Conservation (phyloP, 2,113 vertebrate genomes). For the Drymodes brunneopygia region DNA sequence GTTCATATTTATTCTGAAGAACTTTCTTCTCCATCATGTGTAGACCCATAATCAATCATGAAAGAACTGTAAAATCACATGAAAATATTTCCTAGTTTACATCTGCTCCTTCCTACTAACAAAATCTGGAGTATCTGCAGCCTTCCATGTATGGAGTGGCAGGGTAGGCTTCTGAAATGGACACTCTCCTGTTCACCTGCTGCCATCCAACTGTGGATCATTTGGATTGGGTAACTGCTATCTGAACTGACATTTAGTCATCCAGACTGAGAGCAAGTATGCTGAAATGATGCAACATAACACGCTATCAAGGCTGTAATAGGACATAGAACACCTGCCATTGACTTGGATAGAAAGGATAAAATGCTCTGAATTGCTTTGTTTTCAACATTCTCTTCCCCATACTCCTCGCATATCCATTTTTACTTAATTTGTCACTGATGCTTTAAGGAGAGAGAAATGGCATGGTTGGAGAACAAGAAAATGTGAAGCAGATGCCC, state of each 20-base stretch:
- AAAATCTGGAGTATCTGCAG: not conserved
- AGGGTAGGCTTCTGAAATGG: not conserved
- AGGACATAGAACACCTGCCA: conserved; percentile 55
- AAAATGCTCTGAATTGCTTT: conserved; percentile 46
- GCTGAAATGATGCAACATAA: conserved; percentile 21
- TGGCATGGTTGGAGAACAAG: not conserved
- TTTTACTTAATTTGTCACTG: conserved; percentile 17
- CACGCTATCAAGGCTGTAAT: not conserved
- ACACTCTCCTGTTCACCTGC: conserved; percentile 7
- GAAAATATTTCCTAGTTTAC: not conserved
- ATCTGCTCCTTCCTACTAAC: not conserved
- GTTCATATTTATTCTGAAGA: not conserved
- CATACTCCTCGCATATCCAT: not conserved
- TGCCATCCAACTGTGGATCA: conserved; percentile 8
- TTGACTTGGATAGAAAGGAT: conserved; percentile 5
- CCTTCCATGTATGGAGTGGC: not conserved
- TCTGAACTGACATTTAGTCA: conserved; percentile 5
- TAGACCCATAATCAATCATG: not conserved
- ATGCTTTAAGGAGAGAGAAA: conserved; percentile 10
- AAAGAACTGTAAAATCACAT: not conserved
- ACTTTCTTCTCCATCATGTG: not conserved
- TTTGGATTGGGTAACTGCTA: conserved; percentile 36
- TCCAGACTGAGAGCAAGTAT: not conserved
- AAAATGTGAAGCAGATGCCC: conserved; percentile 27
- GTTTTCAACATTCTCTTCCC: conserved; percentile 27